Evolutionary conservation across 53 echinoderm and acorn worm species (phyloP).

Genomic region (Zoroaster sp.): DNA sequence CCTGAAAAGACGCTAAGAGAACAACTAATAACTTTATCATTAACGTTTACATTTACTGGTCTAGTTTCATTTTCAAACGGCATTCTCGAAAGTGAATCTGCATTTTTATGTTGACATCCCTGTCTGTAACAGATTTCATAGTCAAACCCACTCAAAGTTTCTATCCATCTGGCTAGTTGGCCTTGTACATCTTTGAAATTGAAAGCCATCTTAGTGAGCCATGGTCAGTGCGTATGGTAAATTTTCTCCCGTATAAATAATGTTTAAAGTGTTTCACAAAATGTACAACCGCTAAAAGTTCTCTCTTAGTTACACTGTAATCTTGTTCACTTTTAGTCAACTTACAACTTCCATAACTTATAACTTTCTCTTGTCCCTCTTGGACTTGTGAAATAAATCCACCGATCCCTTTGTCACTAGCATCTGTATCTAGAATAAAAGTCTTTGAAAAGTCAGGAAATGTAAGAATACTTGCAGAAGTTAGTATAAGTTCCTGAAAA

Average conservation of each 20-base stretch:
- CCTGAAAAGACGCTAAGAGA: too few relatives aligned
- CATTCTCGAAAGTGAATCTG: constrained; percentile 25
- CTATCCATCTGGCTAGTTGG: constrained; percentile 48
- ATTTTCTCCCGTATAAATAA: constrained; percentile 48
- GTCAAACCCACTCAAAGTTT: constrained; percentile 3
- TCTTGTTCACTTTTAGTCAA: constrained; percentile 1
- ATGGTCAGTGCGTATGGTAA: constrained; percentile 37
- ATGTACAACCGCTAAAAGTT: constrained; percentile 16
- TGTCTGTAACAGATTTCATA: constrained; percentile 16
- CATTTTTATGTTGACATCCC: constrained; percentile 28
- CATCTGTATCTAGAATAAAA: constrained; percentile 48
- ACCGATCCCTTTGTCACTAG: constrained; percentile 25
- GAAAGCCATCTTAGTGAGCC: constrained; percentile 35
- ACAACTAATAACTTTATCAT: too few relatives aligned
- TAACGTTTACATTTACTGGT: too few relatives aligned
- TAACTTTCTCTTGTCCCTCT: constrained; percentile 23
- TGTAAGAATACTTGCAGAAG: neutral
- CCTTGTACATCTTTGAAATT: constrained; percentile 46
- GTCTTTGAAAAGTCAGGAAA: neutral
- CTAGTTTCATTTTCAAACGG: neutral
- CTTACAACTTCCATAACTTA: constrained; percentile 27
- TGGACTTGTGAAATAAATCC: constrained; percentile 15
- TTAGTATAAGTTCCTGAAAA: constrained; percentile 1
- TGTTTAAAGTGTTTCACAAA: constrained; percentile 41
- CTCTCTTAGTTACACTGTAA: constrained; percentile 45